phyloP scores from a whole-genome alignment of 37 sponge, comb jelly and placozoan species.

The Lycopodina hypogea region DNA sequence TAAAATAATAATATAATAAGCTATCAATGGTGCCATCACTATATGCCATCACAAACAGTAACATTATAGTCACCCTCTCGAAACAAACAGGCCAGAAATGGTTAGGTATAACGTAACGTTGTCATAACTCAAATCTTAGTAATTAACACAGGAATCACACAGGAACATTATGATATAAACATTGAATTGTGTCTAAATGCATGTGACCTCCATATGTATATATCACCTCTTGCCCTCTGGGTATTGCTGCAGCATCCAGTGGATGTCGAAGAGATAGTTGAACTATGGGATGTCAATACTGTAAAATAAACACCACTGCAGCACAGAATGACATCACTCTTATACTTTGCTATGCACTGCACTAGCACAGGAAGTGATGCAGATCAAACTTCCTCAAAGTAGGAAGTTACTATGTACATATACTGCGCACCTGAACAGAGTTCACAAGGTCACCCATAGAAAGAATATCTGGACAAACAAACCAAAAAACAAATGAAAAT shows the following conservation, averaged over 20 bases:
- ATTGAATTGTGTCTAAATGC: neutral
- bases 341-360: neutral
- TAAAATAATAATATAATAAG: too few species aligned
- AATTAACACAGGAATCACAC: too few species aligned
- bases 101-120: too few species aligned
- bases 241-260: constrained; percentile 88
- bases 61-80: too few species aligned
- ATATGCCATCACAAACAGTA: too few species aligned
- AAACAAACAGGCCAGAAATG: too few species aligned
- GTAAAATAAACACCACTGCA: neutral
- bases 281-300: constrained; percentile 45
- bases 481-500: too few species aligned
- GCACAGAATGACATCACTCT: neutral
- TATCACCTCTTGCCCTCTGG: constrained; percentile 52
- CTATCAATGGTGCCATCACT: too few species aligned
- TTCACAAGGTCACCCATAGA: constrained; percentile 59
- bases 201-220: neutral
- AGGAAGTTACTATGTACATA: too few species aligned
- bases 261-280: constrained; percentile 88
- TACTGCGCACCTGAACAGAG: constrained; percentile 65
- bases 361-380: too few species aligned
- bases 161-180: neutral
- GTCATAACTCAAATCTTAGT: too few species aligned
- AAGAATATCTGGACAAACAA: constrained; percentile 55
- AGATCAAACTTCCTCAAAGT: too few species aligned